Percentiles rank a stretch among this genome's conserved stretches.
Conservation (phyloP, 92 coral and sea anemone genomes). For the Bergia puertoricense region DNA sequence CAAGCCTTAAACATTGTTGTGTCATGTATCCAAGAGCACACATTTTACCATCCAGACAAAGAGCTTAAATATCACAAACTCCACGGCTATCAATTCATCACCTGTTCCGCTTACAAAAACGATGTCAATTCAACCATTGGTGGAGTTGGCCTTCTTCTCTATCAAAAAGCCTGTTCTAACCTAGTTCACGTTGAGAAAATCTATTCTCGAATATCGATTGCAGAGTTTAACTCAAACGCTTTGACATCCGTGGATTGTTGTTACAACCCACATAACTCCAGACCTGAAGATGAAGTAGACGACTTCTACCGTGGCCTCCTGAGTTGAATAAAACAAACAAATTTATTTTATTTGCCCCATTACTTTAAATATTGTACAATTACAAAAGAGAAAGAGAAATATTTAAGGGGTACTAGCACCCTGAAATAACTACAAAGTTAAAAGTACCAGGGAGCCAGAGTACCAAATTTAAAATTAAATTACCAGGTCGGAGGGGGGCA, state of each 20-base stretch:
- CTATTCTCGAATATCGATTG: not conserved
- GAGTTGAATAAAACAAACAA: too few species aligned
- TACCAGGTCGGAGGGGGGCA: too few species aligned
- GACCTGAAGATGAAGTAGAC: conserved; percentile 2
- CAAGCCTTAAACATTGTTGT: not conserved
- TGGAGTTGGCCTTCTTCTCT: conserved; percentile 14
- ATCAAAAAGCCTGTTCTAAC: not conserved
- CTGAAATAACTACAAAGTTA: too few species aligned
- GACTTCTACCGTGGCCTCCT: not conserved
- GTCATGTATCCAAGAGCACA: conserved; percentile 1
- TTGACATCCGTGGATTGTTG: not conserved
- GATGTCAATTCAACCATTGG: not conserved
- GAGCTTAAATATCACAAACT: not conserved
- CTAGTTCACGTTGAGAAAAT: conserved; percentile 10
- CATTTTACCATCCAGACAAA: not conserved
- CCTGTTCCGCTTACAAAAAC: conserved; percentile 8
- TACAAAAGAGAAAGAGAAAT: too few species aligned
- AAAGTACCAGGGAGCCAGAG: too few species aligned
- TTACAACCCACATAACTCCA: not conserved
- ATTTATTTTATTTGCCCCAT: too few species aligned
- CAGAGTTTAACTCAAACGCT: conserved; percentile 9
- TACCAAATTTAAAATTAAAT: too few species aligned
- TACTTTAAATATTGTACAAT: too few species aligned
- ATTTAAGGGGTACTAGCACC: too few species aligned
- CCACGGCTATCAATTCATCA: not conserved